Evolutionary conservation across 2,113 vertebrate genomes (phyloP).

Genomic region (Gnathonemus longibarbis): DNA sequence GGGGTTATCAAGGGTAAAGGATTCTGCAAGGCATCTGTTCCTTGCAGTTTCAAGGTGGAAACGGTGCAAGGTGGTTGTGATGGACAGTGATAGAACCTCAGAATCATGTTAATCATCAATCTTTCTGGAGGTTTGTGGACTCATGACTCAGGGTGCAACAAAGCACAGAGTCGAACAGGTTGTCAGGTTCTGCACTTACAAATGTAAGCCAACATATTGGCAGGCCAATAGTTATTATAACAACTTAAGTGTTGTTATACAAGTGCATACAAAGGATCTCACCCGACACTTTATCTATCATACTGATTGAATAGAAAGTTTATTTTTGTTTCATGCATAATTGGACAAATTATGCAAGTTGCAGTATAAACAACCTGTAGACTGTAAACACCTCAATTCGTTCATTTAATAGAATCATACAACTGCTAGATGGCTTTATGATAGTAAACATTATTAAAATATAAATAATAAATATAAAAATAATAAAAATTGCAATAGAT

Average conservation of each 20-base stretch:
- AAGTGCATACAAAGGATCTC: neutral
- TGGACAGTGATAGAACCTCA: neutral
- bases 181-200: neutral
- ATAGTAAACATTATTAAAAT: neutral
- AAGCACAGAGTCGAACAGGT: neutral
- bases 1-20: neutral
- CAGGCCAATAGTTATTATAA: neutral
- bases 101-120: neutral
- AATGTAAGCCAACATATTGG: no score
- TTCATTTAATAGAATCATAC: neutral
- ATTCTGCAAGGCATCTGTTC: neutral
- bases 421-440: neutral
- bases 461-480: neutral
- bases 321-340: neutral
- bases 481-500: neutral
- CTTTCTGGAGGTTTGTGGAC: neutral
- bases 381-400: neutral
- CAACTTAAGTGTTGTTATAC: neutral
- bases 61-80: neutral
- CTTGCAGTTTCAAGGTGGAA: neutral
- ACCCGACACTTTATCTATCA: neutral
- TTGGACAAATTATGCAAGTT: neutral
- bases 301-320: neutral
- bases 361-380: neutral
- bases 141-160: neutral